Percentiles rank a stretch among this genome's conserved stretches.
Conservation (phyloP, 2,888 invertebrate species). For the Drosophila acutilabella region DNA sequence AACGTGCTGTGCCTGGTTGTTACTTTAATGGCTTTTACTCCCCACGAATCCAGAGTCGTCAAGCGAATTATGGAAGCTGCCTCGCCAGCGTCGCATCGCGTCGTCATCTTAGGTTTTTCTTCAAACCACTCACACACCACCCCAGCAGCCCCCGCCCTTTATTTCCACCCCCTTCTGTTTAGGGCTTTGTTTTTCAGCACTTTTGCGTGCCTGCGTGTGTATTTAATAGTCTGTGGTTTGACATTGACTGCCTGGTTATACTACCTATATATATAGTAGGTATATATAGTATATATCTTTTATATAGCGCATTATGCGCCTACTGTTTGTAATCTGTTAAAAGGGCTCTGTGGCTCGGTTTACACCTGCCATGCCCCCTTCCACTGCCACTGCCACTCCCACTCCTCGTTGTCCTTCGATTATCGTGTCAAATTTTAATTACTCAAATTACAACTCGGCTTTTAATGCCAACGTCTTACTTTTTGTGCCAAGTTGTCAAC, state of each 20-base stretch:
- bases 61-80: slow-evolving; percentile 79
- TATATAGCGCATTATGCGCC: slow-evolving; percentile 60
- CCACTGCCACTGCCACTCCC: neutral
- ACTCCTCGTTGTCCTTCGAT: slow-evolving; percentile 57
- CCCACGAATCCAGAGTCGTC: slow-evolving; percentile 76
- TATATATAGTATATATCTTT: slow-evolving; percentile 34
- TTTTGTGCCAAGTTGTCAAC: slow-evolving; percentile 71
- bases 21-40: slow-evolving; percentile 81
- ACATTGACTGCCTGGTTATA: slow-evolving; percentile 74
- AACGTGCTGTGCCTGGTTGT: slow-evolving; percentile 80
- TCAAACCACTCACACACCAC: neutral
- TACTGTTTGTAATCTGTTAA: slow-evolving; percentile 61
- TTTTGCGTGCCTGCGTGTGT: slow-evolving; percentile 80
- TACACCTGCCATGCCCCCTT: slow-evolving; percentile 39
- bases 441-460: slow-evolving; percentile 76
- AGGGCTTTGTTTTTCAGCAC: slow-evolving; percentile 78
- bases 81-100: slow-evolving; percentile 24
- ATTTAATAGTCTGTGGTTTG: slow-evolving; percentile 80
- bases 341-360: slow-evolving; percentile 47
- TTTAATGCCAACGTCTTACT: slow-evolving; percentile 71
- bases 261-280: slow-evolving; percentile 40
- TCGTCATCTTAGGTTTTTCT: slow-evolving; percentile 28
- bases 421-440: slow-evolving; percentile 80
- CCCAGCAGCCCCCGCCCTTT: neutral
- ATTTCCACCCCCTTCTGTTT: neutral